Percentiles rank a stretch among this genome's conserved stretches.
Conservation (phyloP, 2,113 vertebrate species). For the Ginglymostoma cirratum region DNA sequence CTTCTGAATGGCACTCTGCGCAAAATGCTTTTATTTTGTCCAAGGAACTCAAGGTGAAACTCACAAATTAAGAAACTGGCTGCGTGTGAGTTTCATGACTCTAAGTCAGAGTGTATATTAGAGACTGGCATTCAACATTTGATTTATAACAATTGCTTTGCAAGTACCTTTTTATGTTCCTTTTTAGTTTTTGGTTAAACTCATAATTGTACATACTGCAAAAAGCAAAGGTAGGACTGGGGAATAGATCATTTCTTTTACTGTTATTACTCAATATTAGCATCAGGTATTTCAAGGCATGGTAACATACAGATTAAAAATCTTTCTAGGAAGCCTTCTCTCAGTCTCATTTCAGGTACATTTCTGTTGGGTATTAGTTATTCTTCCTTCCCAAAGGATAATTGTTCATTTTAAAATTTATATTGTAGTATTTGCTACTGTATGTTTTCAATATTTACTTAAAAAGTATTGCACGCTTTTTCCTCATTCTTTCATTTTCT, state of each 20-base stretch:
- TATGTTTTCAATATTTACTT: neutral
- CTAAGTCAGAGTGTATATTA: neutral
- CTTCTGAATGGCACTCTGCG: constrained; percentile 22
- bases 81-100: neutral
- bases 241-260: neutral
- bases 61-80: neutral
- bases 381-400: neutral
- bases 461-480: neutral
- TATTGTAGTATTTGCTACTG: neutral
- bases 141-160: neutral
- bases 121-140: neutral
- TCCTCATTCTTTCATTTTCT: neutral
- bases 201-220: neutral
- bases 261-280: neutral
- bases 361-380: neutral
- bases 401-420: neutral
- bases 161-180: neutral
- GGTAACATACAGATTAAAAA: neutral
- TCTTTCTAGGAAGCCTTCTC: neutral
- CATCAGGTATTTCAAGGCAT: neutral
- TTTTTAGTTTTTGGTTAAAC: neutral
- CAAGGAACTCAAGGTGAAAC: neutral
- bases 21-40: constrained; percentile 15
- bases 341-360: neutral
- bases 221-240: neutral